Evolutionary conservation across 2,113 vertebrate genomes (phyloP).

Genomic region (Ailuropoda melanoleuca): DNA sequence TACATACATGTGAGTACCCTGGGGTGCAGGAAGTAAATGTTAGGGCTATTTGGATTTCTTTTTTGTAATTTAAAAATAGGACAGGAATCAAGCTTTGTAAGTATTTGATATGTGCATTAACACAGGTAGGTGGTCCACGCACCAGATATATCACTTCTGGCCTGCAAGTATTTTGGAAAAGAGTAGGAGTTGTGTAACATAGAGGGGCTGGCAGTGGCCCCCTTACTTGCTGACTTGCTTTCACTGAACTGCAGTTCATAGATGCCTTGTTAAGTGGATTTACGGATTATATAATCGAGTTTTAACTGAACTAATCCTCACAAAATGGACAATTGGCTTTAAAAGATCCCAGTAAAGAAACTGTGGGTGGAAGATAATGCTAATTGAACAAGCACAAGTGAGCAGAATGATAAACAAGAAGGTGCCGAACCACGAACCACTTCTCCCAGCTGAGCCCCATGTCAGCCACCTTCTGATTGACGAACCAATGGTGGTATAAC

Average conservation of each 20-base stretch:
- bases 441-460: background rate
- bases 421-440: too few relatives aligned
- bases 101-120: background rate
- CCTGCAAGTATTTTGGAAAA: background rate
- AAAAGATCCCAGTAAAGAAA: conserved; percentile 47
- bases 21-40: background rate
- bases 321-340: conserved; percentile 46
- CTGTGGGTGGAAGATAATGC: background rate
- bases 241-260: background rate
- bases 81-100: background rate
- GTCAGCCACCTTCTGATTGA: background rate
- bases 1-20: background rate
- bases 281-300: background rate
- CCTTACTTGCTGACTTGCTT: background rate
- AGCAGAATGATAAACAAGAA: conserved; percentile 17
- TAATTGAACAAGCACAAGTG: conserved; percentile 19
- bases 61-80: background rate
- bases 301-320: conserved; percentile 53
- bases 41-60: background rate
- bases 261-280: background rate
- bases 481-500: background rate
- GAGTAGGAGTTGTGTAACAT: background rate
- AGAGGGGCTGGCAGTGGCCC: background rate
- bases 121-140: background rate
- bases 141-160: accelerated